Base-by-base conservation (phyloP, 2,888 invertebrate genomes). In the Dione juno region DNA sequence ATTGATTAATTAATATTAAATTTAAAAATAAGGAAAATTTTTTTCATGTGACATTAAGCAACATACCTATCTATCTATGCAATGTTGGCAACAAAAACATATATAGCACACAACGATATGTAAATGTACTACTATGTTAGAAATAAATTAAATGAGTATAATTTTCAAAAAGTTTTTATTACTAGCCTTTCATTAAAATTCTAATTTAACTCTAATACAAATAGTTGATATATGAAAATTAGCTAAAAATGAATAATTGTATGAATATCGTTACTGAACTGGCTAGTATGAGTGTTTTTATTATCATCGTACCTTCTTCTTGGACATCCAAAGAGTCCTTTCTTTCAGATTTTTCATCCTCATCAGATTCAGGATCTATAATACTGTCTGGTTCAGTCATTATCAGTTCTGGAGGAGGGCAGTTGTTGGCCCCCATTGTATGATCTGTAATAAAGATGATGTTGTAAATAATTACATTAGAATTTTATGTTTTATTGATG, bases 291-390 rank as follows among this genome's bases (percentile, higher is more conserved):
- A 16, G 37, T 37, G 16, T 40, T 16, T 57, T 2, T 35, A 57
- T 37, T 57, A n/a, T 11, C 11, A 28, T 71, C 79, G 78, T 80
- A 93, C 93, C 92, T 87, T 93, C 93, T 80, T 93, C 93, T 66
- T 92, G 93, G 6, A 93, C 92, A 57, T 93, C 93, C 14, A 92
- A 78, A 35, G 93, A 92, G 78, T 93, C 92, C 79, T 93, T 93
- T 70, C 92, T 84, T 72, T 92, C 92, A 7, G 78, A 80, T 54
- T 80, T 80, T n/a, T 84, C 84, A 64, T 93, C 93, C 16, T 92
- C 92, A 21, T 92, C 93, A 0, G 92, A 90, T 73, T 93, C 90
- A 16, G 88, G 87, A 67, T 92, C 92, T 37, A 78, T 83, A 19
- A 84, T 83, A 69, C 85, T 80, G 74, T 92, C 93, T 0, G 92